phyloP scores from a whole-genome alignment of 2,113 vertebrate species.

The Shinisaurus crocodilurus region DNA sequence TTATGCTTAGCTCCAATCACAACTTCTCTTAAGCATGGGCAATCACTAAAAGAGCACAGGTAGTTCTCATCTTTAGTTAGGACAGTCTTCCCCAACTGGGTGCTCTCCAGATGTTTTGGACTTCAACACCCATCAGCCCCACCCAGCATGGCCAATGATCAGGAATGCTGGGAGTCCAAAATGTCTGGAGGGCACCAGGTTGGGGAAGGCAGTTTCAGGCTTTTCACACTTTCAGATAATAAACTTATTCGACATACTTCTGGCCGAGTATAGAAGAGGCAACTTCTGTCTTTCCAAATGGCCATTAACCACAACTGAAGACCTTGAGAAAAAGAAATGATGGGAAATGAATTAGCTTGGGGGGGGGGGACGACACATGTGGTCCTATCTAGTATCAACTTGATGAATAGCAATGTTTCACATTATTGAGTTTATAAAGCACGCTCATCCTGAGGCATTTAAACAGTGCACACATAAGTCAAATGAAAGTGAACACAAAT shows the following conservation, averaged over 20 bases:
- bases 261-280: neutral
- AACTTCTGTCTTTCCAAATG: neutral
- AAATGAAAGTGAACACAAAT: conserved; percentile 1
- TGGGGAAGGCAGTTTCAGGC: neutral
- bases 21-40: neutral
- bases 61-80: neutral
- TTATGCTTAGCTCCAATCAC: no score
- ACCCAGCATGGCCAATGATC: no score
- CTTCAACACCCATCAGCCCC: no score
- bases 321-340: neutral
- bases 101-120: no score
- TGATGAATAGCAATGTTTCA: conserved; percentile 12
- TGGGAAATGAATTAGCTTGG: conserved; percentile 5
- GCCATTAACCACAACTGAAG: neutral
- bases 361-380: neutral
- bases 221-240: neutral
- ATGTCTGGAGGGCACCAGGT: no score
- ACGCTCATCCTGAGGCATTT: neutral
- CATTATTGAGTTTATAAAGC: neutral
- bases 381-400: neutral
- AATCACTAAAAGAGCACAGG: neutral
- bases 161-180: no score
- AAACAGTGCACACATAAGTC: neutral
- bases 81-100: neutral
- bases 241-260: neutral